phyloP scores from a whole-genome alignment of 1,140 invertebrate species.

The Tyrophagus putrescentiae region DNA sequence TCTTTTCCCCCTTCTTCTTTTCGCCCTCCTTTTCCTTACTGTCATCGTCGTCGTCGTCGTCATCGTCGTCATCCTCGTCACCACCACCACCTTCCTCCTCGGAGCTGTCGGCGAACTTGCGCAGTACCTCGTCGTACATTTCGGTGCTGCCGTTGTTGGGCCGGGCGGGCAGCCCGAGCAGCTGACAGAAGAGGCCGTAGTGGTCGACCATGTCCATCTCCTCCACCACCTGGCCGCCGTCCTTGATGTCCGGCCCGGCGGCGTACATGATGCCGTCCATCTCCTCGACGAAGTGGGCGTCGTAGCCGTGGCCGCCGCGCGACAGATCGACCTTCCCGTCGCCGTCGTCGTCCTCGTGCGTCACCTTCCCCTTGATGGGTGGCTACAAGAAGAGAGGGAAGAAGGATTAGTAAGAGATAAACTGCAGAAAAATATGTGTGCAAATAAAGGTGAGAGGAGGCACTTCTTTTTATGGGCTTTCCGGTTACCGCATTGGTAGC shows the following conservation, averaged over 20 bases:
- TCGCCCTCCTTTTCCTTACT: neutral
- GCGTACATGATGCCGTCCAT: conserved; percentile 10
- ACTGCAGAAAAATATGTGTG: too few species aligned
- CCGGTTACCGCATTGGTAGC: too few species aligned
- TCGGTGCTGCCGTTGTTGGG: conserved; percentile 24
- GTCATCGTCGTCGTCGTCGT: conserved; percentile 8
- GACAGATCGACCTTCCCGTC: neutral
- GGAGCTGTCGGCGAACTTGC: neutral
- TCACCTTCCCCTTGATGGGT: conserved; percentile 9
- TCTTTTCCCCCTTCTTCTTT: neutral
- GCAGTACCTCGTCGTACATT: conserved; percentile 27
- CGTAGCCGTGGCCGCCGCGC: conserved; percentile 16
- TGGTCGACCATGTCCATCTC: conserved; percentile 26
- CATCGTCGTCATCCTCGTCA: conserved; percentile 17
- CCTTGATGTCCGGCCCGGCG: conserved; percentile 22
- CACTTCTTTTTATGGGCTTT: too few species aligned
- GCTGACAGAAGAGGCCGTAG: conserved; percentile 23
- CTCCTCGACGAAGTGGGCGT: conserved; percentile 6
- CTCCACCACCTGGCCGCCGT: neutral
- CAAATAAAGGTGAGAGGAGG: too few species aligned
- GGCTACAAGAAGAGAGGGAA: conserved; percentile 16
- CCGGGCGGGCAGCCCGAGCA: conserved; percentile 23
- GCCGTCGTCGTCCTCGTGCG: conserved; percentile 14
- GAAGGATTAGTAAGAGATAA: too few species aligned
- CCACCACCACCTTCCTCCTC: neutral